These are phyloP conservation scores for Raja brachyura DNA, from an alignment of 2,113 vertebrate species.

Conservation along the genomic window DNA sequence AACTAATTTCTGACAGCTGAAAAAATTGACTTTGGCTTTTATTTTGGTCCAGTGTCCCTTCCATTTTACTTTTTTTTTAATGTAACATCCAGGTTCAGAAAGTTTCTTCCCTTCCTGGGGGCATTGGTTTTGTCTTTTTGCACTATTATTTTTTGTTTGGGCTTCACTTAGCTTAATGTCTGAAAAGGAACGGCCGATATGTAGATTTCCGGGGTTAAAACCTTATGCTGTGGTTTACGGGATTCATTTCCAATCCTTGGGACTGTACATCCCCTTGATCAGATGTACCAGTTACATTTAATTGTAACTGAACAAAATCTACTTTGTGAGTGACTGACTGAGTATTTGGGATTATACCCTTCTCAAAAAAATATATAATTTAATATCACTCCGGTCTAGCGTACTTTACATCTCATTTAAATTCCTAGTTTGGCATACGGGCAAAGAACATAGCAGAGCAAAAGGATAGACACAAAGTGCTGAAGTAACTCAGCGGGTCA, in stretches of 20 bases:
- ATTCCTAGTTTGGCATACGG: neutral
- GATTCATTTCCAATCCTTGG: neutral
- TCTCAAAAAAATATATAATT: neutral
- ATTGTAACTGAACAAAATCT: neutral
- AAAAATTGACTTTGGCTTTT: neutral
- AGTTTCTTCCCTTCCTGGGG: no score
- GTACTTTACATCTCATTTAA: neutral
- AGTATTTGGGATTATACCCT: neutral
- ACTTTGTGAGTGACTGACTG: neutral
- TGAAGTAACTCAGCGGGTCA: no score
- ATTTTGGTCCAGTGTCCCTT: neutral
- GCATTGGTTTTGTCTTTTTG: no score
- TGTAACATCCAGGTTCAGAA: no score
- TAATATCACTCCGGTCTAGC: neutral
- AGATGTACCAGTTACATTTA: neutral
- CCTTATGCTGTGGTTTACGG: neutral
- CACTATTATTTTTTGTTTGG: no score
- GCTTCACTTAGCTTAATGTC: no score
- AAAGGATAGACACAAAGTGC: no score
- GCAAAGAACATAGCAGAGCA: neutral
- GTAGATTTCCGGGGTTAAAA: neutral
- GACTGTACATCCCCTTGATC: neutral
- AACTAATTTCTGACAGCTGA: neutral
- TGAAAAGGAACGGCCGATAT: neutral
- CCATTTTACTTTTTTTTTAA: neutral